Base-by-base conservation (phyloP, 2,113 vertebrate genomes). In the Galemys pyrenaicus region DNA sequence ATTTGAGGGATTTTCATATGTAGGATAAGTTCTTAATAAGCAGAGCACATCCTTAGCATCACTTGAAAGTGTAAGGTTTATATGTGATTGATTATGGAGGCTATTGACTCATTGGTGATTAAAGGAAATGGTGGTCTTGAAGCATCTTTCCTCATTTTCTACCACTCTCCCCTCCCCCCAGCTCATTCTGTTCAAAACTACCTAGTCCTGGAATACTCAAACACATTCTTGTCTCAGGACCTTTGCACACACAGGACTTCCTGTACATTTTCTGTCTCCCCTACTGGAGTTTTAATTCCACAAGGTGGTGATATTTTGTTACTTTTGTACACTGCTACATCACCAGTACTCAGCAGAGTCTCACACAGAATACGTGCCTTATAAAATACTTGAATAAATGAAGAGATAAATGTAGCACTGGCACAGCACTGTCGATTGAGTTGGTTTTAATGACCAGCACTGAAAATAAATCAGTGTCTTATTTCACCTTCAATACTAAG, bases 81-180 rank as follows among this genome's bases (percentile, higher is more conserved):
- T 35, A 16, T 67, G 7, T 3, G 20, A 54, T 22, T 58, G 12
- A 8, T 70, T 71, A 19, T 13, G 54, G 44, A n/a, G 11, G n/a
- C 44, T 71, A 28, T 65, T 6, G 5, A 24, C 20, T 39, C 1
- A 37, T 3, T 41, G 13, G 20, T 54, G 16, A 65, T 37, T 62
- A 64, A 9, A 70, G 22, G 30, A 81, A 32, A 37, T 28, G 5
- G 15, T 20, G 58, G 2, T 73, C 13, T 64, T 7, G 1, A 28
- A 56, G 64, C 1, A 39, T 8, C 15, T 7, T 9, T 19, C 7
- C 15, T 28, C 0, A 4, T 6, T 51, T 35, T 41, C 17, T 49
- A 12, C 28, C 5, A 37, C 24, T 5, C 3, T 26, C 7, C 12
- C 20, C n/a, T 1, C n/a, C 1, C 9, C 9, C 3, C 0, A 0